Percentiles rank a stretch among this genome's conserved stretches.
Conservation (phyloP, 2,113 vertebrate species). For the Alouatta palliata region DNA sequence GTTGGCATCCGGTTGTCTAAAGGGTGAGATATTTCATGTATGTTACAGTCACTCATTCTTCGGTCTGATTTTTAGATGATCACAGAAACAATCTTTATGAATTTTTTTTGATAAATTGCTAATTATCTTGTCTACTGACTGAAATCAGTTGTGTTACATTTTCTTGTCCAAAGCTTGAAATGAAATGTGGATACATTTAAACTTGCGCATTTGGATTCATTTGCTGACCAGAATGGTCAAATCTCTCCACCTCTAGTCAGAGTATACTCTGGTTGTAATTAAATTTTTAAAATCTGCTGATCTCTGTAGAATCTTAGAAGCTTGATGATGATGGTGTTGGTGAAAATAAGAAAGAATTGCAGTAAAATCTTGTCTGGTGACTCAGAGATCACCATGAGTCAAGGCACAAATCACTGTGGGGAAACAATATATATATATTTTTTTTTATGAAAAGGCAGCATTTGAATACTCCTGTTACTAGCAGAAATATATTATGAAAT, state of each 20-base stretch:
- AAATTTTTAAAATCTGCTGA: slow-evolving; percentile 80
- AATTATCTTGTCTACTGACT: slow-evolving; percentile 6
- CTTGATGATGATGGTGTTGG: slow-evolving; percentile 85
- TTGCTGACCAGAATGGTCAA: slow-evolving; percentile 48
- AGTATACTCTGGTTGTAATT: slow-evolving; percentile 81
- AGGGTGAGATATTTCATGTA: slow-evolving; percentile 29
- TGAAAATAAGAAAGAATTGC: slow-evolving; percentile 82
- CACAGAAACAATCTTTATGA: slow-evolving; percentile 48
- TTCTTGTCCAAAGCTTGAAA: slow-evolving; percentile 50
- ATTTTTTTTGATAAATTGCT: slow-evolving; percentile 39
- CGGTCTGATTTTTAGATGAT: slow-evolving; percentile 50
- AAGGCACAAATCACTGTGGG: slow-evolving; percentile 79
- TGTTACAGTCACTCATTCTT: neutral
- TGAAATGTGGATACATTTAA: slow-evolving; percentile 45
- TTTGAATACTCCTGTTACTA: slow-evolving; percentile 79
- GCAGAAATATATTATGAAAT: slow-evolving; percentile 81
- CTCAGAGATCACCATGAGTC: slow-evolving; percentile 77
- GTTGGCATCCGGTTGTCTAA: neutral
- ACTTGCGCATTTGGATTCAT: slow-evolving; percentile 56
- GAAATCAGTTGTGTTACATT: slow-evolving; percentile 39
- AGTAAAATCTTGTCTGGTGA: slow-evolving; percentile 79
- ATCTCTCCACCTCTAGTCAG: slow-evolving; percentile 61
- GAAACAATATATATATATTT: slow-evolving; percentile 82
- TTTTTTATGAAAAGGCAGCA: slow-evolving; percentile 71
- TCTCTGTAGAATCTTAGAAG: slow-evolving; percentile 85